A percentile compares a stretch with the other conserved stretches of the same genome.
Conservation (phyloP, 1,140 invertebrate species). For the Ostrea edulis region DNA sequence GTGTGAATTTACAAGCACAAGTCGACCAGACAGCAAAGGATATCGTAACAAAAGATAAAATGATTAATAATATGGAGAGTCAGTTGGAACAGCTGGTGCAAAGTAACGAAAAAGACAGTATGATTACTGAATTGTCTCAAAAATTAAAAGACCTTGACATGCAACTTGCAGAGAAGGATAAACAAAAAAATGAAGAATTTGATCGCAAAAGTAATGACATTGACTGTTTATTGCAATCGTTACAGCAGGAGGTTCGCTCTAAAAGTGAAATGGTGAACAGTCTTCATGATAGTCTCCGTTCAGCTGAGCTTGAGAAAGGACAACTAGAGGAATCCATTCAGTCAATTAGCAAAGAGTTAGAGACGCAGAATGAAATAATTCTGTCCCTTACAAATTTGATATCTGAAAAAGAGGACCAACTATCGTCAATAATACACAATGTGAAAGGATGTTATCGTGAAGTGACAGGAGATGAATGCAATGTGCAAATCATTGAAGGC, state of each 20-base stretch:
- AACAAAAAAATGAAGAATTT: conserved; percentile 20
- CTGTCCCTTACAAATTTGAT: conserved; percentile 47
- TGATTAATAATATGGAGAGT: conserved; percentile 35
- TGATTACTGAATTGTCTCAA: background rate
- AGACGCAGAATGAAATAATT: conserved; percentile 45
- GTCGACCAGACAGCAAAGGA: background rate
- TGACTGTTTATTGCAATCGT: conserved; percentile 55
- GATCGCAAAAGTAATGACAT: conserved; percentile 38
- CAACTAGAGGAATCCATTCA: conserved; percentile 55
- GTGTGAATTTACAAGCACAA: background rate
- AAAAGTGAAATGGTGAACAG: conserved; percentile 46
- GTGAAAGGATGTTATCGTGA: conserved; percentile 24
- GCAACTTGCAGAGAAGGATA: conserved; percentile 16
- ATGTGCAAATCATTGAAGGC: conserved; percentile 25
- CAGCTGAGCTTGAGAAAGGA: conserved; percentile 48
- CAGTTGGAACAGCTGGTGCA: background rate
- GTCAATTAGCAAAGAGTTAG: conserved; percentile 47
- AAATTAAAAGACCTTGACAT: background rate
- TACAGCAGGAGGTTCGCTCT: conserved; percentile 54
- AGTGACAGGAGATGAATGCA: background rate
- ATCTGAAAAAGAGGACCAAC: conserved; percentile 40
- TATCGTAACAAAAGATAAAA: background rate
- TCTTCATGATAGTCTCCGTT: conserved; percentile 40
- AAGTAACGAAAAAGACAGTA: background rate
- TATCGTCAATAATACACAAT: conserved; percentile 45